Percentiles rank a stretch among this genome's conserved stretches.
Evolutionary conservation across 2,113 vertebrate species (phyloP).

Genomic region (Rousettus leschenaultii): DNA sequence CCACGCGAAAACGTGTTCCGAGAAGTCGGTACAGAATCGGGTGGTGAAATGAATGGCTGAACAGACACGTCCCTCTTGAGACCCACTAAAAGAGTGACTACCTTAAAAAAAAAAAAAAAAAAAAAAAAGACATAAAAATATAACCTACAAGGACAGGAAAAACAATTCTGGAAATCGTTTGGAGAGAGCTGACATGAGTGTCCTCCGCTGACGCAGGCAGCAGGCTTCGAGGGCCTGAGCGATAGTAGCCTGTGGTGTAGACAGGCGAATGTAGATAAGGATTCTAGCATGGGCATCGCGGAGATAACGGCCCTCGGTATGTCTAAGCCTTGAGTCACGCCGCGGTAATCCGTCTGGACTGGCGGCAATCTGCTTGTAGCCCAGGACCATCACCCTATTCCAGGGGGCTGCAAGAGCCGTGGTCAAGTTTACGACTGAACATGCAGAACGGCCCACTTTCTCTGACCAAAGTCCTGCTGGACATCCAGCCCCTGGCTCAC

Average conservation of each 20-base stretch:
- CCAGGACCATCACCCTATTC: not conserved
- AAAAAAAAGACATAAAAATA: not conserved
- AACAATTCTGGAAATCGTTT: not conserved
- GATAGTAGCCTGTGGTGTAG: not conserved
- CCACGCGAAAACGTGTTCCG: fast-evolving
- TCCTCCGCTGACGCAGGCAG: not conserved
- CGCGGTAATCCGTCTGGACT: not conserved
- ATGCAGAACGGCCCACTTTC: not conserved
- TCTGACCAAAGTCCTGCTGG: not conserved
- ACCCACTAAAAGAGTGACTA: not conserved
- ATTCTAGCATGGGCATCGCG: not conserved
- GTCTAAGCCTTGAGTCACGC: not conserved
- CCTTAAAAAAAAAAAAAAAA: not conserved
- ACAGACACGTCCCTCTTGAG: not conserved
- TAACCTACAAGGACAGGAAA: not conserved
- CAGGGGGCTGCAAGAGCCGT: not conserved
- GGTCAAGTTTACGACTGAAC: not conserved
- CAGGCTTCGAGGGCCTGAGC: not conserved
- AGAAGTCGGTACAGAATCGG: not conserved
- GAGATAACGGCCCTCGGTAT: not conserved
- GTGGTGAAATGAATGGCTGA: not conserved
- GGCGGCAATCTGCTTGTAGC: not conserved
- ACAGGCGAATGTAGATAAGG: not conserved
- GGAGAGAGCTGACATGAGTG: not conserved
- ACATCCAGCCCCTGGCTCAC: not conserved